Percentiles rank a stretch among this genome's conserved stretches.
Evolutionary conservation across 92 coral and sea anemone genomes (phyloP).

Genomic region (Parazoanthus darwini): DNA sequence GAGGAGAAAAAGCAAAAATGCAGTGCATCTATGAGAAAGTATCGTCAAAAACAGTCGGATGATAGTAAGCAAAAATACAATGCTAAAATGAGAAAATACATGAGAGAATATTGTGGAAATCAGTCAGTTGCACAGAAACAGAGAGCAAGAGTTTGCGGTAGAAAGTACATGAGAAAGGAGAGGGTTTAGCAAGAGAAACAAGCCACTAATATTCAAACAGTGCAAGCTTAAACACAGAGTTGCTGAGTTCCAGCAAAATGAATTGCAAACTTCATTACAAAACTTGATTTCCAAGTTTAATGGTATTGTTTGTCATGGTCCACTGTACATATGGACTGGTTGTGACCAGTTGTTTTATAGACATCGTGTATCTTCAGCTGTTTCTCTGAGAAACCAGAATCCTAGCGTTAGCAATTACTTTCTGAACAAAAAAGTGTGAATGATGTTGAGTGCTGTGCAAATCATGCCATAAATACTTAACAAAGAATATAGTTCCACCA

Average conservation of each 20-base stretch:
- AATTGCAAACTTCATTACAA: no score
- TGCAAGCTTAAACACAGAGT: background rate
- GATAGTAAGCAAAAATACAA: constrained; percentile 16
- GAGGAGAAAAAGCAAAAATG: no score
- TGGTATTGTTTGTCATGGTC: constrained; percentile 44
- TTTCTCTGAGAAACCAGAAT: constrained; percentile 33
- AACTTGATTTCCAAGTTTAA: constrained; percentile 46
- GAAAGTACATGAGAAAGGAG: constrained; percentile 37
- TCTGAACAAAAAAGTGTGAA: constrained; percentile 52
- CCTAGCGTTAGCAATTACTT: constrained; percentile 48
- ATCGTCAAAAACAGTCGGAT: no score
- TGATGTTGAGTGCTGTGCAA: constrained; percentile 56
- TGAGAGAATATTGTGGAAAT: background rate
- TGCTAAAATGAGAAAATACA: constrained; percentile 37
- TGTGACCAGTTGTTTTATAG: constrained; percentile 55
- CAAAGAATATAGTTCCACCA: constrained; percentile 56
- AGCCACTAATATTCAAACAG: no score
- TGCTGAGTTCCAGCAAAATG: constrained; percentile 15
- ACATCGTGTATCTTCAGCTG: constrained; percentile 38
- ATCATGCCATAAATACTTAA: constrained; percentile 52
- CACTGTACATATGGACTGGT: constrained; percentile 44
- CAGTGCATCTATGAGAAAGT: no score
- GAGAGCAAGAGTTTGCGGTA: background rate
- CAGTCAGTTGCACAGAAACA: constrained; percentile 26
- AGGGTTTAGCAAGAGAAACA: constrained; percentile 23